These are phyloP conservation scores for Paraplagusia blochii DNA, from an alignment of 2,113 vertebrate species.

Conservation along the genomic window DNA sequence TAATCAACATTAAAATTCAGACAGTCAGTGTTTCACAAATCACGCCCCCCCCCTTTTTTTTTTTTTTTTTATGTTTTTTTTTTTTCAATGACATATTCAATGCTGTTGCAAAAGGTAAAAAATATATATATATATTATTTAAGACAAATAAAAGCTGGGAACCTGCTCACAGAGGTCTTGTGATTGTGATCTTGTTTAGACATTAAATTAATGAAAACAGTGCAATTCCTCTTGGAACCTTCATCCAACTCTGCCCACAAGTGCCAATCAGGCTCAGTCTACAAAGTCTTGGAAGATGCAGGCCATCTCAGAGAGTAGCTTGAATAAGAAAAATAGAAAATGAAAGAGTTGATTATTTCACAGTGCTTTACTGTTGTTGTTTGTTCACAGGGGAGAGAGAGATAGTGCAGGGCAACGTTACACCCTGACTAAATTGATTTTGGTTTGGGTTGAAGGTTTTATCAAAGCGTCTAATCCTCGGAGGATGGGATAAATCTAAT, in stretches of 20 bases:
- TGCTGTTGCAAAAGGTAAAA: too few relatives aligned
- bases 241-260: conserved; percentile 20
- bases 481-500: conserved; percentile 67
- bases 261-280: conserved; percentile 21
- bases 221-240: conserved; percentile 30
- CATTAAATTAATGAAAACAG: conserved; percentile 26
- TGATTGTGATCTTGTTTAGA: conserved; percentile 12
- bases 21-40: too few relatives aligned
- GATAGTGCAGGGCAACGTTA: conserved; percentile 36
- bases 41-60: too few relatives aligned
- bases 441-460: conserved; percentile 62
- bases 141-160: too few relatives aligned
- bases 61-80: too few relatives aligned
- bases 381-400: conserved; percentile 15
- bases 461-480: conserved; percentile 66
- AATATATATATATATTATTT: too few relatives aligned
- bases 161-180: too few relatives aligned
- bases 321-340: conserved; percentile 21
- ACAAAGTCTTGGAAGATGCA: conserved; percentile 5
- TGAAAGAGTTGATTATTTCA: conserved; percentile 29
- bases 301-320: conserved; percentile 10
- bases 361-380: conserved; percentile 12
- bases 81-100: too few relatives aligned
- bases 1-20: too few relatives aligned
- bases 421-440: conserved; percentile 66